Base-by-base conservation (phyloP, 2,113 vertebrate species). In the Tachuris rubrigastra region DNA sequence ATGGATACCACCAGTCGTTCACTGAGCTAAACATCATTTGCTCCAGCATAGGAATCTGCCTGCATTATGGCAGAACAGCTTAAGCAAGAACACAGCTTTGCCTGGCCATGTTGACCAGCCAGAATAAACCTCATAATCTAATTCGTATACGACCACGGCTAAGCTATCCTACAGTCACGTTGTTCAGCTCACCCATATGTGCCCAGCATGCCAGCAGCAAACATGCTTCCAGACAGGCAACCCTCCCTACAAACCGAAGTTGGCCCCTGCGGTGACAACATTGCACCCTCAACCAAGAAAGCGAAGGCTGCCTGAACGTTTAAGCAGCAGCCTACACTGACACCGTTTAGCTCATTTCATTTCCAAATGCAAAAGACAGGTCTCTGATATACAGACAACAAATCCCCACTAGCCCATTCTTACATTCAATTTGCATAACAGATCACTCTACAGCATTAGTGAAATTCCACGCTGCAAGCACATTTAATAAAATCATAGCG, bases 391-490 rank as follows among this genome's bases (percentile, higher is more conserved):
- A 49, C 30, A 46, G 67, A 55, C 68, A 96, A 72, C 87, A 91
- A 91, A 94, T 80, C 82, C 78, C 85, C 85, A 42, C 87, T 41
- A 92, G 93, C 84, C 87, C 31, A 2, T 76, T 94, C 85, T 73
- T 53, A 85, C 62, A 69, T 83, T 82, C 78, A 74, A 93, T 96
- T 94, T 96, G 85, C 94, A 83, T 93, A 93, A 93, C 82, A 94
- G 74, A 95, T 87, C 59, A 79, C 73, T 82, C 67, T 14, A 30
- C 81, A 85, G 89, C 73, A 91, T 96, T 91, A 79, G 87, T 55
- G 59, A 37, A 95, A 96, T 87, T 94, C 85, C 87, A 85, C 0
- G 3, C 91, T 89, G 87, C 87, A 91, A 95, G 85, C 87, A 87
- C 62, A 42, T 89, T 95, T 91, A 90, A 95, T 91, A 94, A 95